These are phyloP conservation scores for Troides helena DNA, from an alignment of 2,888 invertebrate genomes.

Conservation along the genomic window DNA sequence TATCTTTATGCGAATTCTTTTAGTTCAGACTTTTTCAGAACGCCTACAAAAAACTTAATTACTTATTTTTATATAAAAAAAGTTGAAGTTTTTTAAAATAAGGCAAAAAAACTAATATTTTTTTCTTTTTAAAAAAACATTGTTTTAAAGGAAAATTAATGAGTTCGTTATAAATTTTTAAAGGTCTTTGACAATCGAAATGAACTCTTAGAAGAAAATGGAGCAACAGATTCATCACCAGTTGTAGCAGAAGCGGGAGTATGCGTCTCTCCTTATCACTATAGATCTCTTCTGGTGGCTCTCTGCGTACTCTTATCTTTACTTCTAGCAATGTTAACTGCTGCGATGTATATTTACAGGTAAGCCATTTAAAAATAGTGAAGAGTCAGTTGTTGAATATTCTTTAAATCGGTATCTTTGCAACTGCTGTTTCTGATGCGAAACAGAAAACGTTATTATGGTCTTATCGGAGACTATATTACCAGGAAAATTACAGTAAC, in stretches of 20 bases:
- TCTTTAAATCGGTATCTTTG: not conserved
- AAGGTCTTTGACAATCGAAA: conserved; percentile 91
- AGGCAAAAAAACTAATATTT: no score
- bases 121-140: not conserved
- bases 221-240: conserved; percentile 82
- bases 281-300: conserved; percentile 90
- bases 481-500: no score
- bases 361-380: conserved; percentile 43
- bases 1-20: no score
- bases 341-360: conserved; percentile 89
- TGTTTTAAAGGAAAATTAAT: not conserved
- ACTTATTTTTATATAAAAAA: no score
- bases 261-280: conserved; percentile 90
- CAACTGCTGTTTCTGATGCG: not conserved
- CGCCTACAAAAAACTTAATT: no score
- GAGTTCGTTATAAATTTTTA: not conserved
- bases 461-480: no score
- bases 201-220: conserved; percentile 85
- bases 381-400: no score
- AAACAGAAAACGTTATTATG: no score
- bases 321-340: conserved; percentile 85
- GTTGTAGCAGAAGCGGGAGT: conserved; percentile 84
- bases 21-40: no score
- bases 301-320: conserved; percentile 87
- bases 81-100: no score